A percentile compares a stretch with the other conserved stretches of the same genome.
Evolutionary conservation across 53 echinoderm and acorn worm species (phyloP).

Genomic region (Holothuria scabra): DNA sequence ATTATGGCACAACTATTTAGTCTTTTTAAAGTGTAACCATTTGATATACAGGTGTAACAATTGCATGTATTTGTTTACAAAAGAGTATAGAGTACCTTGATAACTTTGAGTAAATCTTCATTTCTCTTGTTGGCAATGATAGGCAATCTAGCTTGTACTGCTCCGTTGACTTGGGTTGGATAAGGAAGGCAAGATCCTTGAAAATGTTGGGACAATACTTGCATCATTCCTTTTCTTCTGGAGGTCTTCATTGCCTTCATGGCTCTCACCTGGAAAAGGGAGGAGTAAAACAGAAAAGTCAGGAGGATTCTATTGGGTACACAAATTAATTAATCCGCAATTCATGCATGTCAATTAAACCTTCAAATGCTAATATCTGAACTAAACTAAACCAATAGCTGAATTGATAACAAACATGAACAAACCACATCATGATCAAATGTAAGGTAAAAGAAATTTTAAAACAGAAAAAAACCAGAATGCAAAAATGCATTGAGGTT

Average conservation of each 20-base stretch:
- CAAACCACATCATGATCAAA: no score
- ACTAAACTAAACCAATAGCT: no score
- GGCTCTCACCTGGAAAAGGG: constrained; percentile 58
- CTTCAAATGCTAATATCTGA: no score
- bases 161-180: constrained; percentile 80
- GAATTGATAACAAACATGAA: no score
- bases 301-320: background rate
- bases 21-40: no score
- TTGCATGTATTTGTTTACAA: background rate
- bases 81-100: constrained; percentile 62
- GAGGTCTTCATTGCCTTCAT: constrained; percentile 83
- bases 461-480: no score
- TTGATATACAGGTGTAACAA: no score
- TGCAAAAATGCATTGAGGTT: no score
- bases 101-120: constrained; percentile 87
- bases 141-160: constrained; percentile 76
- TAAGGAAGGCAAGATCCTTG: constrained; percentile 81
- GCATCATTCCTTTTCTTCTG: constrained; percentile 80
- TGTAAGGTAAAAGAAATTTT: no score
- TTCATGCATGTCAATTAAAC: no score
- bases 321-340: no score
- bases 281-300: background rate
- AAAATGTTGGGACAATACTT: constrained; percentile 70
- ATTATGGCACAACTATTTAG: no score
- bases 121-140: constrained; percentile 91